Evolutionary conservation across 2,797 vertebrate species (phyloP).

Genomic region (Rhinoraja longicauda): DNA sequence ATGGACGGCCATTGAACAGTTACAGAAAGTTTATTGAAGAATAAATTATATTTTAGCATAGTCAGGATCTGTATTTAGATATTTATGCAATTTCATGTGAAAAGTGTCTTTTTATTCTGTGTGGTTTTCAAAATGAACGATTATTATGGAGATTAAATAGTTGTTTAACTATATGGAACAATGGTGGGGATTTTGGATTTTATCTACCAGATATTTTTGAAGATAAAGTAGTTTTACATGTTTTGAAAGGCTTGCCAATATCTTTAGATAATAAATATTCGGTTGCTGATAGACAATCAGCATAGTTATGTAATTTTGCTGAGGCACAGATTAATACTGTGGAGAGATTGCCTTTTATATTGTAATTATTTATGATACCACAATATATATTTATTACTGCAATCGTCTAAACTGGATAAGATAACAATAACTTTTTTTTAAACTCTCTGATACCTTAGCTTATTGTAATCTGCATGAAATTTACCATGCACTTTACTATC

Average conservation of each 20-base stretch:
- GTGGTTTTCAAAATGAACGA: not conserved
- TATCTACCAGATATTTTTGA: not conserved
- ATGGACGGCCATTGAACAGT: not conserved
- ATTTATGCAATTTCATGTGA: not conserved
- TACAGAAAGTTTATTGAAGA: not conserved
- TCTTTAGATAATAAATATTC: not conserved
- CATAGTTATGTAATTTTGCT: not conserved
- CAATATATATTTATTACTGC: not conserved
- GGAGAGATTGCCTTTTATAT: not conserved
- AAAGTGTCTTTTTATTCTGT: not conserved
- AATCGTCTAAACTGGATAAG: not conserved
- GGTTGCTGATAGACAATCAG: not conserved
- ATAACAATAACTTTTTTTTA: too few relatives aligned
- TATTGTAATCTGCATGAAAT: not conserved
- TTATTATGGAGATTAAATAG: not conserved
- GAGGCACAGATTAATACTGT: not conserved
- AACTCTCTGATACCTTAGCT: not conserved
- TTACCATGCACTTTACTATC: not conserved
- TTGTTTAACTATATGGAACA: not conserved
- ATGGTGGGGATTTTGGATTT: not conserved
- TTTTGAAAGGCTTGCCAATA: not conserved
- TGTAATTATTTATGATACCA: not conserved
- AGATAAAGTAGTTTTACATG: not conserved
- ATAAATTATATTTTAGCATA: not conserved
- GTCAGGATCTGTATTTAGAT: not conserved